A percentile compares a stretch with the other conserved stretches of the same genome.
These are phyloP conservation scores for Chrysopilus asiliformis DNA, from an alignment of 2,888 invertebrate genomes.

Conservation along the genomic window DNA sequence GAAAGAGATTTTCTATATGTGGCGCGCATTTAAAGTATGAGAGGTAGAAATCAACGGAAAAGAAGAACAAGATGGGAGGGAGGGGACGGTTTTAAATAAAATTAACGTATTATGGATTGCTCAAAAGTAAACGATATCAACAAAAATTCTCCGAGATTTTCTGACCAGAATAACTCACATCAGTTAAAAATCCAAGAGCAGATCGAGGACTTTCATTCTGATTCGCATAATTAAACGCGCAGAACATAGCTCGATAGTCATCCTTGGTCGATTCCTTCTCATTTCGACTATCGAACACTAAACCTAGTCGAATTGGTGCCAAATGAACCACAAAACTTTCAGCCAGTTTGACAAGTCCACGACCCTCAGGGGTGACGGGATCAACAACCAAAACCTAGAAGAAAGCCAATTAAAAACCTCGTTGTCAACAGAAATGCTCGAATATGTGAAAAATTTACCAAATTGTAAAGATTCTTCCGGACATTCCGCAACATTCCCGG, in stretches of 20 bases:
- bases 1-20: not conserved
- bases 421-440: not conserved
- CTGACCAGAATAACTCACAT: constrained; percentile 39
- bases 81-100: too few species aligned
- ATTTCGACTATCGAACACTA: constrained; percentile 55
- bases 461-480: constrained; percentile 72
- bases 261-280: constrained; percentile 48
- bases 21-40: not conserved
- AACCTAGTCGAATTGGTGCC: constrained; percentile 78
- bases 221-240: constrained; percentile 81
- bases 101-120: too few species aligned
- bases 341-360: constrained; percentile 67
- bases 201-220: constrained; percentile 60
- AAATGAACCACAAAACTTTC: constrained; percentile 85
- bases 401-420: constrained; percentile 2
- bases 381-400: constrained; percentile 70
- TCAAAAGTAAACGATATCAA: too few species aligned
- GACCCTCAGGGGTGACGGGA: constrained; percentile 55
- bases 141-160: not conserved
- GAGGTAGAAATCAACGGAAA: too few species aligned
- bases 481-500: constrained; percentile 92
- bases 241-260: constrained; percentile 67
- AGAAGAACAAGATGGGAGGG: too few species aligned
- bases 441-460: constrained; percentile 37
- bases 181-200: constrained; percentile 74